phyloP scores from a whole-genome alignment of 2,797 vertebrate genomes.

The Sebastiscus tertius region DNA sequence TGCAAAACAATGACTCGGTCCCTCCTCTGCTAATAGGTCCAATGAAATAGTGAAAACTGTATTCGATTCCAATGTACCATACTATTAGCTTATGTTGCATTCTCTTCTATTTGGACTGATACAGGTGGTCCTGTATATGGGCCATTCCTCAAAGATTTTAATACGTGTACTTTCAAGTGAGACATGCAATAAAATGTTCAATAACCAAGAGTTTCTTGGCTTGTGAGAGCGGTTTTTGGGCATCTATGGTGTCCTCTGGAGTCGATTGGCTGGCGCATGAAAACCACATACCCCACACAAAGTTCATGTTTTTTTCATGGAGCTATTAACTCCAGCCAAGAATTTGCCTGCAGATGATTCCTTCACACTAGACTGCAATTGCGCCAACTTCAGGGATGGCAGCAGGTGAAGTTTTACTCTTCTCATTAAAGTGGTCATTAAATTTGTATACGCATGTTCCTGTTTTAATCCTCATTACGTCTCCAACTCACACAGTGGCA shows the following conservation, averaged over 20 bases:
- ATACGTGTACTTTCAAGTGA: conserved; percentile 30
- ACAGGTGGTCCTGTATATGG: neutral
- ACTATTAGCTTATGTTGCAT: neutral
- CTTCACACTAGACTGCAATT: conserved; percentile 7
- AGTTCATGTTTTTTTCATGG: conserved; percentile 21
- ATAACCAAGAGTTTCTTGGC: conserved; percentile 35
- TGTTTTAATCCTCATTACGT: conserved; percentile 27
- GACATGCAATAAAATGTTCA: conserved; percentile 31
- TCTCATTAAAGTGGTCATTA: conserved; percentile 28
- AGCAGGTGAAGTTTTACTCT: conserved; percentile 35
- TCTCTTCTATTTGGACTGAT: neutral
- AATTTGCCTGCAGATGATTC: conserved; percentile 33
- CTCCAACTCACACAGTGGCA: conserved; percentile 40
- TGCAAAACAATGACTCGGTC: neutral
- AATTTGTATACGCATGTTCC: conserved; percentile 2
- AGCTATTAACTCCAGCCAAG: conserved; percentile 45
- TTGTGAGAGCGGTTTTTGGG: conserved; percentile 23
- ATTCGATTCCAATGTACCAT: neutral
- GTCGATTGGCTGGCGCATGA: conserved; percentile 14
- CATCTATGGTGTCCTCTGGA: conserved; percentile 37
- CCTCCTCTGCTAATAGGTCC: neutral
- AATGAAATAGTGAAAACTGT: neutral
- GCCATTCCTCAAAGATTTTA: conserved; percentile 12
- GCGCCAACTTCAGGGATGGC: conserved; percentile 15
- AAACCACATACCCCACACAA: conserved; percentile 51